Percentiles rank a stretch among this genome's conserved stretches.
Evolutionary conservation across 2,113 vertebrate species (phyloP).

Genomic region (Thymallus thymallus): DNA sequence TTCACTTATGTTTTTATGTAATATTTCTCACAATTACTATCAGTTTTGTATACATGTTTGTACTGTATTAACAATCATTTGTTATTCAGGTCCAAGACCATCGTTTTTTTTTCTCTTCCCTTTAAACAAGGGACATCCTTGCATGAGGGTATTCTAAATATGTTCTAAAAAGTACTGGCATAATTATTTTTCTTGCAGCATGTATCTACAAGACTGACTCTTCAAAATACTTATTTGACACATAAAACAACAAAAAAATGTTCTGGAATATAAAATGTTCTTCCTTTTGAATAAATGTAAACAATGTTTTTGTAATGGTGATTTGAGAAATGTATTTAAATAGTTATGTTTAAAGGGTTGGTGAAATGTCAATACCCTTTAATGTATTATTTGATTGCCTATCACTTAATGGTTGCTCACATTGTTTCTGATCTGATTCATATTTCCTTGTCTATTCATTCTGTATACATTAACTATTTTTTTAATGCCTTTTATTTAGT

Average conservation of each 20-base stretch:
- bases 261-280: conserved; percentile 13
- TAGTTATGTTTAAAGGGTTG: conserved; percentile 22
- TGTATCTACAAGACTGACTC: conserved; percentile 19
- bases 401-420: background rate
- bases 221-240: conserved; percentile 4
- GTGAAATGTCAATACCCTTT: conserved; percentile 36
- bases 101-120: background rate
- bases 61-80: conserved; percentile 22
- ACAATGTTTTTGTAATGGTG: conserved; percentile 18
- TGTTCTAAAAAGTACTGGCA: background rate
- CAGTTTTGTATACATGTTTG: conserved; percentile 23
- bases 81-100: conserved; percentile 25
- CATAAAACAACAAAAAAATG: conserved; percentile 1
- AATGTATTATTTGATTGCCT: conserved; percentile 3
- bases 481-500: background rate
- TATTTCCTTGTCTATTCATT: background rate
- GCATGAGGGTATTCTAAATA: conserved; percentile 1
- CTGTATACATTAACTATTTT: background rate
- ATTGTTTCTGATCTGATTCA: background rate
- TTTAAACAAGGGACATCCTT: background rate
- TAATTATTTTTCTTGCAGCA: conserved; percentile 6
- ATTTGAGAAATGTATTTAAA: conserved; percentile 23
- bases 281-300: background rate
- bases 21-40: background rate
- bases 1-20: conserved; percentile 1